A percentile compares a stretch with the other conserved stretches of the same genome.
phyloP scores from a whole-genome alignment of 2,113 vertebrate genomes.

The Channa maculata region DNA sequence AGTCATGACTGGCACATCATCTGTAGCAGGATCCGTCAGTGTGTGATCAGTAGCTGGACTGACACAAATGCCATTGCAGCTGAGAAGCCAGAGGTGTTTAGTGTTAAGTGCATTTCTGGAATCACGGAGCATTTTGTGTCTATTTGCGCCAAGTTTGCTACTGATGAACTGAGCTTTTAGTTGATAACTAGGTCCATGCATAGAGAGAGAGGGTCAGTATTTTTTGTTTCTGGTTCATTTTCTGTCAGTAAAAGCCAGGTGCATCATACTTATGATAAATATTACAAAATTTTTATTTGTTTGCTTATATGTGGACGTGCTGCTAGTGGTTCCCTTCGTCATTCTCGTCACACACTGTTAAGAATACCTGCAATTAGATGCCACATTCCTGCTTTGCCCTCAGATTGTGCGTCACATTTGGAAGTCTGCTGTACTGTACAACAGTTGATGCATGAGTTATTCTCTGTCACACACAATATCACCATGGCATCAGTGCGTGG shows the following conservation, averaged over 20 bases:
- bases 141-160: constrained; percentile 19
- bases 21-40: constrained; percentile 37
- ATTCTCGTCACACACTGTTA: background rate
- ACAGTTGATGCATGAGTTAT: background rate
- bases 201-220: too few relatives aligned
- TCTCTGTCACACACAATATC: constrained; percentile 4
- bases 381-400: background rate
- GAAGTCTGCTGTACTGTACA: constrained; percentile 6
- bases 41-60: constrained; percentile 26
- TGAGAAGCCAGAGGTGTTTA: constrained; percentile 46
- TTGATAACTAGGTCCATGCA: too few relatives aligned
- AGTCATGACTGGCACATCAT: constrained; percentile 36
- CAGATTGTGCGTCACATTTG: constrained; percentile 1
- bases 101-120: constrained; percentile 32
- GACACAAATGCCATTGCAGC: constrained; percentile 52
- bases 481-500: background rate
- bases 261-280: background rate
- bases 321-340: background rate
- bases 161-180: background rate
- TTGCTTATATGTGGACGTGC: background rate
- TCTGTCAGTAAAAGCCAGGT: background rate
- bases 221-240: background rate
- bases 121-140: background rate
- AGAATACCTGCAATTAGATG: background rate
- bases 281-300: background rate